Evolutionary conservation across 2,888 invertebrate species (phyloP), one percentile per base, ranked within the genome.

Genomic region (Macrophya alboannulata): DNA sequence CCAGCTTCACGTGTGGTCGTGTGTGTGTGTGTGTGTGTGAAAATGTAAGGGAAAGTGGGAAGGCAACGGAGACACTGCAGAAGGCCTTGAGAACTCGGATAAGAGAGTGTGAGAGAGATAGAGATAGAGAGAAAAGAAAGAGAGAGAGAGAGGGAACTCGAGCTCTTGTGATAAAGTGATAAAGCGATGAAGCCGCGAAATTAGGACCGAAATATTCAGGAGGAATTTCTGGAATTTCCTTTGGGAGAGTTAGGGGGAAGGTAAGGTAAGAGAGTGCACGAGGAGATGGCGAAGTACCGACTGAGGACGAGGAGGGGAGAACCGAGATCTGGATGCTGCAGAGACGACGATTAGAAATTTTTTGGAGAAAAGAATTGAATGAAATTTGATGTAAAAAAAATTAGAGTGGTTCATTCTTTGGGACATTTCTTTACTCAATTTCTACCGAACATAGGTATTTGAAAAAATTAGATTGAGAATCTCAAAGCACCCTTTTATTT

Each of bases 201-300:
- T 91, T 90, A 89, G 88, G 87, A 88, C 87, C 87, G 87, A 90
- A 89, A 88, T 90, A 87, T 91, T 88, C 86, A 79, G 51, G 77
- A 79, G 87, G 84, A 84, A 84, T 87, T 87, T 86, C n/a, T 59
- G 87, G 87, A 88, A 89, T 89, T 89, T 89, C 86, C 88, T 88
- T 88, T 87, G 86, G 86, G 87, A 86, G 86, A 86, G 86, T 88
- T 87, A 62, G 79, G 76, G 82, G 85, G 85, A 31, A 31, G 31
- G 31, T 1, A 31, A 31, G 84, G 85, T 85, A 76, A 17, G 77
- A 71, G 86, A 85, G 85, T 84, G 86, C 59, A 77, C 15, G 71
- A 45, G 62, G 65, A 71, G 79, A 83, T 85, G 85, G 85, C 85
- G 86, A 82, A 85, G 87, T 85, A 84, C 43, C 9, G 15, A 37